phyloP scores from a whole-genome alignment of 2,113 vertebrate species.

The Hemicordylus capensis region DNA sequence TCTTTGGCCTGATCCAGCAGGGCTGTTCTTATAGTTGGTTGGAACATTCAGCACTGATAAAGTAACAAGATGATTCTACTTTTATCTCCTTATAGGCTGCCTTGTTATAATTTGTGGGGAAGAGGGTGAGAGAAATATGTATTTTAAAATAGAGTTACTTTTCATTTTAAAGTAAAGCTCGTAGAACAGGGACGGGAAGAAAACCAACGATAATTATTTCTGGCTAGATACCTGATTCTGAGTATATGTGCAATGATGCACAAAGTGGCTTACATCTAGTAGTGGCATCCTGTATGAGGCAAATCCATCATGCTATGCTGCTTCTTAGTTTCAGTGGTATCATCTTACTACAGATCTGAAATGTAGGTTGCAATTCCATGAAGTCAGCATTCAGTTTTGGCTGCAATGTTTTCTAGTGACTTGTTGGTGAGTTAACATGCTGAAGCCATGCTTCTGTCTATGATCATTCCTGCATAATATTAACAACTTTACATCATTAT shows the following conservation, averaged over 20 bases:
- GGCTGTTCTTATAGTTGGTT: background rate
- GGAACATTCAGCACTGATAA: background rate
- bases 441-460: background rate
- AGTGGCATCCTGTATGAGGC: background rate
- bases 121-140: background rate
- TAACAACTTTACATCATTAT: no score
- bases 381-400: background rate
- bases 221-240: background rate
- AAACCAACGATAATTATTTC: background rate
- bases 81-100: background rate
- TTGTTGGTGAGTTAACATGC: background rate
- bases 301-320: background rate
- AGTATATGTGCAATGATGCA: background rate
- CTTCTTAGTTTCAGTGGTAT: background rate
- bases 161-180: background rate
- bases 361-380: background rate
- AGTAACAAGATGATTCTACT: background rate
- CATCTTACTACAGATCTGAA: background rate
- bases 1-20: no score
- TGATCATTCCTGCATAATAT: background rate
- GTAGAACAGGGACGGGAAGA: no score
- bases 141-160: background rate
- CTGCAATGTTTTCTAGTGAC: background rate
- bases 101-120: background rate
- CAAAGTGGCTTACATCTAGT: background rate